Conservation (phyloP, 2,888 invertebrate genomes). For the Pheosia gnoma region DNA sequence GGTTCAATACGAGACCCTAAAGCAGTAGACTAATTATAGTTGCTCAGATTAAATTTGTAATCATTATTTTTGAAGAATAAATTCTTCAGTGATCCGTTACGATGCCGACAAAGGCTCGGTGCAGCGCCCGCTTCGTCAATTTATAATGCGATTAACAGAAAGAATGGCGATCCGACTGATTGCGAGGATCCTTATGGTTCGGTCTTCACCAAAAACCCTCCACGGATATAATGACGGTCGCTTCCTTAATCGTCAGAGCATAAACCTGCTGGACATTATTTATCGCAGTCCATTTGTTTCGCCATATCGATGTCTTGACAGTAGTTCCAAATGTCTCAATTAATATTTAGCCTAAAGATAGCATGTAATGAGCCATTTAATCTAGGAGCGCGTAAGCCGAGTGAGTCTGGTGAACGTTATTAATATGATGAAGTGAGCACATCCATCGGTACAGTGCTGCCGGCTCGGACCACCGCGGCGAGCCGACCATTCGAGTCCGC, state of each 20-base stretch:
- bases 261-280: constrained; percentile 56
- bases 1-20: constrained; percentile 18
- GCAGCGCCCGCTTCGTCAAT: constrained; percentile 71
- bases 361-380: constrained; percentile 73
- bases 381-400: constrained; percentile 80
- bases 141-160: constrained; percentile 81
- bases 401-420: constrained; percentile 73
- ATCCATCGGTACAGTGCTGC: constrained; percentile 58
- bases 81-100: constrained; percentile 63
- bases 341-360: constrained; percentile 82
- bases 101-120: constrained; percentile 73
- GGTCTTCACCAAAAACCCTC: constrained; percentile 61
- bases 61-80: constrained; percentile 69
- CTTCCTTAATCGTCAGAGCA: constrained; percentile 59
- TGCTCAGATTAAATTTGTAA: constrained; percentile 64
- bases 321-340: constrained; percentile 80
- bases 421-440: constrained; percentile 75
- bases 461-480: constrained; percentile 65
- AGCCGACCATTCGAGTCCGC: constrained; percentile 42
- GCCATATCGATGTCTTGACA: constrained; percentile 58
- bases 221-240: constrained; percentile 55
- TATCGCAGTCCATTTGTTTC: constrained; percentile 66
- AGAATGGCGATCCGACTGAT: constrained; percentile 75
- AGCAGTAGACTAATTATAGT: constrained; percentile 65
- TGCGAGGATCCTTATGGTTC: constrained; percentile 68